Percentiles rank a stretch among this genome's conserved stretches.
These are phyloP conservation scores for Nezara viridula DNA, from an alignment of 2,888 invertebrate genomes.

Conservation along the genomic window DNA sequence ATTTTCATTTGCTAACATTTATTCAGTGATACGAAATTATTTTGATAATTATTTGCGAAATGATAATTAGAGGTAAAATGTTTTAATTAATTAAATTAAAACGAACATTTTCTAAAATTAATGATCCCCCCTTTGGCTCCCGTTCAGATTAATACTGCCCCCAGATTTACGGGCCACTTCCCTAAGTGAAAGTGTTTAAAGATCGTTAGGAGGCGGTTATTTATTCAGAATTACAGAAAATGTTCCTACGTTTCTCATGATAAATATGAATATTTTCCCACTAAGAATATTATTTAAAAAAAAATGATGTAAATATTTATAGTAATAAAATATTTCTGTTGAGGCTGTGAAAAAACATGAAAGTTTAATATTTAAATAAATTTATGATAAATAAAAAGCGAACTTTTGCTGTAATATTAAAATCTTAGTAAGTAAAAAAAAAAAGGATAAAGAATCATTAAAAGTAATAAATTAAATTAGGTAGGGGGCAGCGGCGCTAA, in stretches of 20 bases:
- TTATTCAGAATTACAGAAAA: conserved; percentile 16
- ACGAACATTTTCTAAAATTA: neutral
- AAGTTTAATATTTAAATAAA: neutral
- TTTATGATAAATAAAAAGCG: too few relatives aligned
- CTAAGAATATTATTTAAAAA: neutral
- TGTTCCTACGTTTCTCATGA: neutral
- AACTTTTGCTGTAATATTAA: too few relatives aligned
- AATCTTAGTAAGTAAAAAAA: too few relatives aligned
- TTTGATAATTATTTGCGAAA: neutral
- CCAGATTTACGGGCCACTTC: neutral
- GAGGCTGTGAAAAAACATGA: neutral
- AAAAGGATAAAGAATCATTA: too few relatives aligned
- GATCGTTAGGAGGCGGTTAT: neutral
- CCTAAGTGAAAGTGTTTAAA: neutral
- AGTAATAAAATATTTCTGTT: neutral
- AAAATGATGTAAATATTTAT: neutral
- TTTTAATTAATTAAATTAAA: neutral
- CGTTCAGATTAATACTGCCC: neutral
- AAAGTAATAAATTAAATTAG: too few relatives aligned
- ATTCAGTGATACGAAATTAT: neutral
- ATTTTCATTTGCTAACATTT: neutral
- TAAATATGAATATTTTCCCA: neutral
- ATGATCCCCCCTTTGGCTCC: neutral
- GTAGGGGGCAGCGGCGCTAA: too few relatives aligned
- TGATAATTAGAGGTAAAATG: neutral